Evolutionary conservation across 2,888 invertebrate species (phyloP).

Genomic region (Dyspetes luteomarginatus): DNA sequence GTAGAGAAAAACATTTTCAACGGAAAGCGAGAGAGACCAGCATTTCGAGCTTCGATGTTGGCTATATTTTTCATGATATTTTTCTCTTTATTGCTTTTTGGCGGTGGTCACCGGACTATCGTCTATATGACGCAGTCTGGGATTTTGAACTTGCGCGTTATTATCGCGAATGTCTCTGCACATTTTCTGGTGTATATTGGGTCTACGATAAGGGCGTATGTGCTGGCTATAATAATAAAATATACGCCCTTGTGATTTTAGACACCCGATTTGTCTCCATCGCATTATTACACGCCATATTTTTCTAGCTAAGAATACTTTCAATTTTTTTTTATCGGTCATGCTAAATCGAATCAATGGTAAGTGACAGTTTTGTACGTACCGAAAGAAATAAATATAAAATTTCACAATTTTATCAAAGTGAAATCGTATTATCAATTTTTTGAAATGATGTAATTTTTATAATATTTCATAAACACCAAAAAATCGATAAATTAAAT

Average conservation of each 20-base stretch:
- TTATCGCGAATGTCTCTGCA: constrained; percentile 26
- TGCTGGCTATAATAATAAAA: no score
- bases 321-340: background rate
- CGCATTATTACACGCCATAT: constrained; percentile 35
- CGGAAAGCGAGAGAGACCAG: constrained; percentile 16
- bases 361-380: no score
- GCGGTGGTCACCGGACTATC: background rate
- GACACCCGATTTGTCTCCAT: no score
- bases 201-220: no score
- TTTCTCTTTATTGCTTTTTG: constrained; percentile 58
- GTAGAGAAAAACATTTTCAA: constrained; percentile 27
- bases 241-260: no score
- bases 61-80: no score
- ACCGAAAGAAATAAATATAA: no score
- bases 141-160: constrained; percentile 10
- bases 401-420: no score
- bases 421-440: no score
- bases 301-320: constrained; percentile 9
- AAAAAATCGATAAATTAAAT: no score
- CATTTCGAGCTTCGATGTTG: constrained; percentile 19
- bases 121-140: background rate
- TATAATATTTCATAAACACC: no score
- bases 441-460: no score
- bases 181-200: background rate
- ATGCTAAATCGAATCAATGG: background rate